Base-by-base conservation (phyloP, 30 jellyfish, hydroid and myxozoan genomes). In the Hydractinia symbiolongicarpus region DNA sequence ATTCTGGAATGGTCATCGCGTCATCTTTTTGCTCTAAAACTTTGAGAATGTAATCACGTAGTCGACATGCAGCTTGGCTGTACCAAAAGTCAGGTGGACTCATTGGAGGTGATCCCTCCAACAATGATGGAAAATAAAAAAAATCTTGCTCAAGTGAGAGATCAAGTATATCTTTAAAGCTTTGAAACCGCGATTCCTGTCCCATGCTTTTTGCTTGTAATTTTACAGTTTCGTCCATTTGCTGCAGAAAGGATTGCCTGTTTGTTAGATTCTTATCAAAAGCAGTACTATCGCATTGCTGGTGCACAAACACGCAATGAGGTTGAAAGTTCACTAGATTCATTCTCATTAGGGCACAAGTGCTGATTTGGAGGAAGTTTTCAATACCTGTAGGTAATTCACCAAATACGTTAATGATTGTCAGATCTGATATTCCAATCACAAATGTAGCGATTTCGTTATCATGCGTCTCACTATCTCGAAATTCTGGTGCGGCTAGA, bases 361-460 rank as follows among this genome's bases (percentile, higher is more conserved):
- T 77, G 56, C 78, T 53, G 40, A 77, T 60, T 77, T 77, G 85
- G 11, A 77, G 66, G 51, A 77, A 53, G n/a, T 77, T 61, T 77
- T 77, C 73, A 30, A 77, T 44, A 55, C 60, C 73, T 15, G 78
- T 53, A 13, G 73, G 76, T 19, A 53, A 19, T 64, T 77, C 85
- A 13, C 85, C 85, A 53, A 16, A 17, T 50, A 77, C 73, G 60
- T 77, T 77, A 17, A 77, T 77, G 6, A 77, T 53, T 55, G 85
- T 60, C 15, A 77, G 13, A 77, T 77, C 73, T n/a, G 78, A 57
- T 9, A 77, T 54, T 0, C 85, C 85, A 14, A 77, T 21, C 17
- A 57, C 73, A 9, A 77, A 77, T 55, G 85, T 77, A 54, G 85
- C 85, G 52, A 77, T 16, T 61, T 77, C 85, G 49, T 77, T 77